Base-by-base conservation (phyloP, 2,888 invertebrate genomes). In the Hydrotaea diabolus region DNA sequence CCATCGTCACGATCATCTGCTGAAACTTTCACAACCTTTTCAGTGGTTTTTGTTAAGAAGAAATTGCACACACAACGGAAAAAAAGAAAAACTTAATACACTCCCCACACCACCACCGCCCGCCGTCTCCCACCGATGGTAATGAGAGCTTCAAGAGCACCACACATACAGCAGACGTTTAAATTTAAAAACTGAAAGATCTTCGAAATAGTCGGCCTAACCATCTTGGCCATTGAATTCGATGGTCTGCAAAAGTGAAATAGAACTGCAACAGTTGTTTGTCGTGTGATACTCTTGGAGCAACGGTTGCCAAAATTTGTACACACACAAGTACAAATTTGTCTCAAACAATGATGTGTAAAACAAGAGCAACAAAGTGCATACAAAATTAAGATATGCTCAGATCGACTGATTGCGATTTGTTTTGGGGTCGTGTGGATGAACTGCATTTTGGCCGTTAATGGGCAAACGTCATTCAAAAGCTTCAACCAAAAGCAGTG, bases 21-120 rank as follows among this genome's bases (percentile, higher is more conserved):
- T 26, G 46, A n/a, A 85, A 85, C 84, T 85, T 85, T 85, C 84
- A 81, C 84, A 81, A 79, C 43, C 59, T 76, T 80, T 77, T 74
- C 64, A 84, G 81, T 77, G 74, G 62, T 31, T 62, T 62, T n/a
- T n/a, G 49, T 62, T 31, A 15, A 21, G 46, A 43, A 69, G 69
- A 69, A 69, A 43, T 46, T 11, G 46, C 39, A 39, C 4, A 21
- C 23, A 39, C 3, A 39, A n/a, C n/a, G n/a, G n/a, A n/a, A 39
- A 39, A 3, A 9, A 62, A 62, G 17, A 62, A 31, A 62, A 62
- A 62, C 62, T 31, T 62, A 26, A 59, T 23, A 15, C 26, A 57
- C 17, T 26, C 26, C 23, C 59, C 9, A 59, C 59, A 13, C 66
- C 36, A 43, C 66, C 66, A 66, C 36, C 66, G 39, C 9, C 13